Percentiles rank a stretch among this genome's conserved stretches.
Evolutionary conservation across 2,797 vertebrate species (phyloP).

Genomic region (Lepilemur ruficaudatus): DNA sequence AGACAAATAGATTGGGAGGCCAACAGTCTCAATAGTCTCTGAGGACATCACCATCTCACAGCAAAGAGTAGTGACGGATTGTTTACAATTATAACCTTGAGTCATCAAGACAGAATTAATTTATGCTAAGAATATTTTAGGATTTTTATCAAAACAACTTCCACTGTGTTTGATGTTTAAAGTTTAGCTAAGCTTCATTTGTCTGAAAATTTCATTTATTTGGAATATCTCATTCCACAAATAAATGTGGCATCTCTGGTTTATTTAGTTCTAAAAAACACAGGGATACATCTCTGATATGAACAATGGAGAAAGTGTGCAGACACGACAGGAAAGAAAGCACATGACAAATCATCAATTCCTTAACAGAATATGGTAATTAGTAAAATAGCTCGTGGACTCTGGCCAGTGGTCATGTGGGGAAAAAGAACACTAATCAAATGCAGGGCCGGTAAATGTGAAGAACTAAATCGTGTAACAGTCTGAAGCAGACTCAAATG

Average conservation of each 20-base stretch:
- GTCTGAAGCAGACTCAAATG: not conserved
- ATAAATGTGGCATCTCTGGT: not conserved
- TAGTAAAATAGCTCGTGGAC: too few relatives aligned
- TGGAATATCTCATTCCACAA: not conserved
- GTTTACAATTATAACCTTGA: not conserved
- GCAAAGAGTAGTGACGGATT: not conserved
- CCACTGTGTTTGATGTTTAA: not conserved
- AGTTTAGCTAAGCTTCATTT: not conserved
- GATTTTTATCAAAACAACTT: not conserved
- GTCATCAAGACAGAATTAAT: not conserved
- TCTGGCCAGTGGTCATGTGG: not conserved
- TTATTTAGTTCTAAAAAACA: not conserved
- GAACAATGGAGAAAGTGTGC: not conserved
- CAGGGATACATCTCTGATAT: not conserved
- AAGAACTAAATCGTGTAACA: not conserved
- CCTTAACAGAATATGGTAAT: not conserved
- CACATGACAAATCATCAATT: accelerated
- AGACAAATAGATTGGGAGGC: not conserved
- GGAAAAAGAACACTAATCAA: not conserved
- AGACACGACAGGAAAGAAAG: not conserved
- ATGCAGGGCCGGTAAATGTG: too few relatives aligned
- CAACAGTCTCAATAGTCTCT: not conserved
- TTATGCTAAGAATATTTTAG: not conserved
- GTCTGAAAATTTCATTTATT: not conserved
- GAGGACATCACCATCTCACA: too few relatives aligned